These are phyloP conservation scores for Neria commutata DNA, from an alignment of 2,888 invertebrate genomes.

Conservation along the genomic window DNA sequence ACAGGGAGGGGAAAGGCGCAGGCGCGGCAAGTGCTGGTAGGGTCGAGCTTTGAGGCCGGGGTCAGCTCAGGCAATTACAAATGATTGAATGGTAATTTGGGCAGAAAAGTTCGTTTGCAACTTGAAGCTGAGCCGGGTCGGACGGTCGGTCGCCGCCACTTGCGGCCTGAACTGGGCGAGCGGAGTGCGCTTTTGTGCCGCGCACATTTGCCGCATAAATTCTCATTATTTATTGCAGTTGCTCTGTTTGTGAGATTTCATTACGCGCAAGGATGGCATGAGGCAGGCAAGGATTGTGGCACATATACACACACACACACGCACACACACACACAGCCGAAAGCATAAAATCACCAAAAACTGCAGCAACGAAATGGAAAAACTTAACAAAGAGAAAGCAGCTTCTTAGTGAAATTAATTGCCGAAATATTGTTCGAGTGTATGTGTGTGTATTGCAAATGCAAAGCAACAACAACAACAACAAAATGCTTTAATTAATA, in stretches of 20 bases:
- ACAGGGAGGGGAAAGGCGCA: constrained; percentile 22
- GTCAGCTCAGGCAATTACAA: constrained; percentile 44
- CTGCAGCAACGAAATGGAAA: constrained; percentile 34
- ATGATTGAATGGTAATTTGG: constrained; percentile 56
- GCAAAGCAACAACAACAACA: constrained; percentile 32
- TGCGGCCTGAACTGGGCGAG: background rate
- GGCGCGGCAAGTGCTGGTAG: background rate
- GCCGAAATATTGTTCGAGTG: constrained; percentile 42
- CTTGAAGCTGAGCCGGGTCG: background rate
- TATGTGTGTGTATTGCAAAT: too few relatives aligned
- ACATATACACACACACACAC: too few relatives aligned
- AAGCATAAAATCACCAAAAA: constrained; percentile 1
- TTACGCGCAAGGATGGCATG: constrained; percentile 46
- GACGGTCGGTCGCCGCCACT: constrained; percentile 12
- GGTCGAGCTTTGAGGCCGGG: constrained; percentile 2
- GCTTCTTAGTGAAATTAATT: constrained; percentile 54
- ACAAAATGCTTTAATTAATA: constrained; percentile 57
- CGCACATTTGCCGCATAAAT: constrained; percentile 48
- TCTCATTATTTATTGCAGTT: constrained; percentile 59
- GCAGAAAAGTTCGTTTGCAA: constrained; percentile 33
- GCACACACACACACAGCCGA: constrained; percentile 1
- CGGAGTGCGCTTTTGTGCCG: background rate
- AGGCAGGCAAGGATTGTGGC: background rate
- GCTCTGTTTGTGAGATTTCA: constrained; percentile 59
- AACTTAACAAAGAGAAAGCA: constrained; percentile 56